Evolutionary conservation across 2,113 vertebrate genomes (phyloP).

Genomic region (Grammomys dolichurus): DNA sequence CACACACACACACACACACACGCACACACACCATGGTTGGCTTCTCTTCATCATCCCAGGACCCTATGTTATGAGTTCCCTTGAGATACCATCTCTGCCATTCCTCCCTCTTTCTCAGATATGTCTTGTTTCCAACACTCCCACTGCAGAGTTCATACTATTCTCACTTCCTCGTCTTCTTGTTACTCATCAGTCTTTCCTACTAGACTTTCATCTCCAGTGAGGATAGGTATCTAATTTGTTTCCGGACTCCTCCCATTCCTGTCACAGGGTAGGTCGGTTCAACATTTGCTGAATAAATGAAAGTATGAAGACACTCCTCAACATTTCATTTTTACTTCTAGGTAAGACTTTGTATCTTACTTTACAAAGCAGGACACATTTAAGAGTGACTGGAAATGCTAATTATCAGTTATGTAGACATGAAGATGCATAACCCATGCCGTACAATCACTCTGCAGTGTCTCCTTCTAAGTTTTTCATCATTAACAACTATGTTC

Average conservation of each 20-base stretch:
- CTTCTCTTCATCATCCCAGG: neutral
- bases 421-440: neutral
- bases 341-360: neutral
- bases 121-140: neutral
- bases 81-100: neutral
- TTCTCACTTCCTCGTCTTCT: neutral
- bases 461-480: neutral
- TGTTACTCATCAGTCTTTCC: neutral
- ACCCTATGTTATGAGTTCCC: neutral
- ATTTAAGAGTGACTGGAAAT: neutral
- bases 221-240: neutral
- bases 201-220: neutral
- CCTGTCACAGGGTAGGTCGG: neutral
- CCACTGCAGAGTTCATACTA: neutral
- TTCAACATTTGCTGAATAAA: neutral
- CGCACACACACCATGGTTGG: neutral
- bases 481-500: neutral
- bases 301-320: neutral
- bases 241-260: neutral
- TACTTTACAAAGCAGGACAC: slow-evolving; percentile 4
- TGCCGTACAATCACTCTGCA: neutral
- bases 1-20: neutral
- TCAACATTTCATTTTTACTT: neutral
- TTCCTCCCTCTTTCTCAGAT: neutral
- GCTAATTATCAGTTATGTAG: neutral